These are phyloP conservation scores for Melanerpes aurifrons DNA, from an alignment of 2,113 vertebrate species.

Conservation along the genomic window DNA sequence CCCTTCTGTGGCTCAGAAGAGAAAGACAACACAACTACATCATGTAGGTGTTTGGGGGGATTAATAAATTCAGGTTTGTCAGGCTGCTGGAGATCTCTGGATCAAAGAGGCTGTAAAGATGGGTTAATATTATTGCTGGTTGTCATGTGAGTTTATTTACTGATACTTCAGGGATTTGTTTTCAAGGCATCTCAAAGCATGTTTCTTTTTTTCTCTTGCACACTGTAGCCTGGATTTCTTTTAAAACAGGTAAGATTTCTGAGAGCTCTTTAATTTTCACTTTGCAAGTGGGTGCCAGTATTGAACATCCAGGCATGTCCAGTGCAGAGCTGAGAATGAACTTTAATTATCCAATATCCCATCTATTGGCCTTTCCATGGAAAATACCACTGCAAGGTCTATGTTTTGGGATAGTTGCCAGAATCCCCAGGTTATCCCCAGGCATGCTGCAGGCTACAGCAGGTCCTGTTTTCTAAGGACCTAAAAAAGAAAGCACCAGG, in stretches of 20 bases:
- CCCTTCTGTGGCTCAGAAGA: background rate
- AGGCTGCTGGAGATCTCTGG: background rate
- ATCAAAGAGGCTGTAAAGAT: slow-evolving; percentile 27
- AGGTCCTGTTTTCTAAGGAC: background rate
- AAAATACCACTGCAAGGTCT: background rate
- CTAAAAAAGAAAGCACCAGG: background rate
- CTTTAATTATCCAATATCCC: background rate
- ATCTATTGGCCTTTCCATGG: background rate
- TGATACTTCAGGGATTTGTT: slow-evolving; percentile 48
- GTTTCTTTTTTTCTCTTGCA: slow-evolving; percentile 54
- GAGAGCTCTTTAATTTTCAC: slow-evolving; percentile 25
- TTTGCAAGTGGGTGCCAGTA: background rate
- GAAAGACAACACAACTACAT: background rate
- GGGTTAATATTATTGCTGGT: slow-evolving; percentile 22
- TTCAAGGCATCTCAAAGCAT: slow-evolving; percentile 52
- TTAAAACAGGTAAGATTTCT: slow-evolving; percentile 60
- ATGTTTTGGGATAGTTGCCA: background rate
- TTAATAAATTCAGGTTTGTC: background rate
- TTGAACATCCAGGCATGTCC: background rate
- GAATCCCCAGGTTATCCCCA: background rate
- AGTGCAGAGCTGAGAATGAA: background rate
- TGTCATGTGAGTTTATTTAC: slow-evolving; percentile 17
- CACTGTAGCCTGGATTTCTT: slow-evolving; percentile 63
- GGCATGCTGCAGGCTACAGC: background rate
- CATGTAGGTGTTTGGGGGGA: background rate